Percentiles rank a stretch among this genome's conserved stretches.
These are phyloP conservation scores for Drosophila cognata DNA, from an alignment of 2,888 invertebrate species.

Conservation along the genomic window DNA sequence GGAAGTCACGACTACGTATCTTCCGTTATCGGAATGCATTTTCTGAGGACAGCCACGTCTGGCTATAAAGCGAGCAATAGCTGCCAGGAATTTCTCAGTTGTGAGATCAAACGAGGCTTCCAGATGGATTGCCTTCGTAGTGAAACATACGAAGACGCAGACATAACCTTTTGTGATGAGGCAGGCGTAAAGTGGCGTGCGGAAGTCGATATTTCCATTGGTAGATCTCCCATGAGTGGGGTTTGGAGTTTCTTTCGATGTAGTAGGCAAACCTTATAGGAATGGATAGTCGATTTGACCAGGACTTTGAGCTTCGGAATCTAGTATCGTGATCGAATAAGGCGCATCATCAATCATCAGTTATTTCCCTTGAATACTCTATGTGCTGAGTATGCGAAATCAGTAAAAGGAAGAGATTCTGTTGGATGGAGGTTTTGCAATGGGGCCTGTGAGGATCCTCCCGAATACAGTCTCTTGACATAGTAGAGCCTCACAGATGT, in stretches of 20 bases:
- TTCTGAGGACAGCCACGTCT: too few species aligned
- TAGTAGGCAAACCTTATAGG: not conserved
- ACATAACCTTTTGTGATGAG: not conserved
- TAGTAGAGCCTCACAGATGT: too few species aligned
- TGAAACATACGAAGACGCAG: not conserved
- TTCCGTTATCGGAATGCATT: constrained; percentile 6
- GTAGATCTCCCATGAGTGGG: not conserved
- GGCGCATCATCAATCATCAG: not conserved
- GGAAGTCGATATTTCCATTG: not conserved
- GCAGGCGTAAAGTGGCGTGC: not conserved
- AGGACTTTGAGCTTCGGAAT: not conserved
- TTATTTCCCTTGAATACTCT: too few species aligned
- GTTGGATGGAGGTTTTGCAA: too few species aligned
- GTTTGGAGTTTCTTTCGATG: not conserved
- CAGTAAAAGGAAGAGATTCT: too few species aligned
- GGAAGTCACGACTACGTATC: not conserved
- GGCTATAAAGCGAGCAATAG: too few species aligned
- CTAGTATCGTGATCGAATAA: not conserved
- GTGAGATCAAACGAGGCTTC: too few species aligned
- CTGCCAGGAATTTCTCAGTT: too few species aligned
- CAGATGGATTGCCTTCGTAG: too few species aligned
- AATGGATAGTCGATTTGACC: not conserved
- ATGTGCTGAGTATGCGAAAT: too few species aligned
- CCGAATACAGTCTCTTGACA: too few species aligned
- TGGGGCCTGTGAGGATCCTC: too few species aligned